phyloP scores from a whole-genome alignment of 2,797 vertebrate species.

The Pachyuromys duprasi region DNA sequence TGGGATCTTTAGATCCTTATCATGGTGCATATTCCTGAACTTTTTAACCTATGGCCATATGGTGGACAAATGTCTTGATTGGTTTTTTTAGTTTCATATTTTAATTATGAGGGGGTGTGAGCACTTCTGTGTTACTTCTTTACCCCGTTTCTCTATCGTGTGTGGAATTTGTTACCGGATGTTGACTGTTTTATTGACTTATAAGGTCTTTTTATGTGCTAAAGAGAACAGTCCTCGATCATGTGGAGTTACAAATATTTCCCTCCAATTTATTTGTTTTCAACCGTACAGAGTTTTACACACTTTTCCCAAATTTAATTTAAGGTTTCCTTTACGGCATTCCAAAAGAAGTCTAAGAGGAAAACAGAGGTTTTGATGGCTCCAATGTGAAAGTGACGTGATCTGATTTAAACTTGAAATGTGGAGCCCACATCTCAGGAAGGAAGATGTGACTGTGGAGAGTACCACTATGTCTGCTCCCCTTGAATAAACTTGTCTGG shows the following conservation, averaged over 20 bases:
- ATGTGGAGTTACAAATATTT: background rate
- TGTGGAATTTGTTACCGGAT: background rate
- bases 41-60: conserved; percentile 6
- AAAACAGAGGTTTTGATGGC: background rate
- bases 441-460: accelerated
- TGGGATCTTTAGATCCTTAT: background rate
- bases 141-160: background rate
- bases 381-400: background rate
- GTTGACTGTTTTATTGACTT: background rate
- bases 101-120: background rate
- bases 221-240: background rate
- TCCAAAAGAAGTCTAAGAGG: conserved; percentile 24
- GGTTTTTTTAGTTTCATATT: conserved; percentile 14
- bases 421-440: background rate
- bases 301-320: conserved; percentile 10
- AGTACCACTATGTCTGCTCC: background rate
- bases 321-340: conserved; percentile 15
- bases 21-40: background rate
- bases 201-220: background rate
- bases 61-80: background rate
- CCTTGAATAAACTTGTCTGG: background rate
- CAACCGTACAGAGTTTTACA: background rate
- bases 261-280: conserved; percentile 8
- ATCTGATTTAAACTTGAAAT: background rate
- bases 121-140: background rate